Evolutionary conservation across 1,140 invertebrate species (phyloP).

Genomic region (Dreissena polymorpha): DNA sequence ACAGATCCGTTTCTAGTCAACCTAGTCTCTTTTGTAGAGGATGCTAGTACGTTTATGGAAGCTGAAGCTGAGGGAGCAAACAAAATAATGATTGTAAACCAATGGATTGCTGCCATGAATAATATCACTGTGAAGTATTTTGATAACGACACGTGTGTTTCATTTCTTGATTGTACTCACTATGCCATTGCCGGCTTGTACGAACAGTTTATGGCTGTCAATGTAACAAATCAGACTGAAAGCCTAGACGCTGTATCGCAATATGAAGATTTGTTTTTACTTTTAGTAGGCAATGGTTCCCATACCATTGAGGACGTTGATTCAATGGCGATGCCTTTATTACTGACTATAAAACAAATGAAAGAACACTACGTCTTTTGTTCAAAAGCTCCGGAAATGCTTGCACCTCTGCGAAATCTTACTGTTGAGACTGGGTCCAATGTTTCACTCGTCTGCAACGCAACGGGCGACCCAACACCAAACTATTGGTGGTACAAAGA

Average conservation of each 20-base stretch:
- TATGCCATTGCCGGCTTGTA: constrained; percentile 18
- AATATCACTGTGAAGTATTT: constrained; percentile 18
- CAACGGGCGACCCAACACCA: constrained; percentile 9
- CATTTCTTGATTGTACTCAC: constrained; percentile 30
- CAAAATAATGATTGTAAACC: constrained; percentile 18
- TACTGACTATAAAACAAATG: not conserved
- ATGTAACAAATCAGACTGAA: constrained; percentile 11
- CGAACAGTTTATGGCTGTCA: constrained; percentile 19
- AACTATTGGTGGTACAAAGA: constrained; percentile 5
- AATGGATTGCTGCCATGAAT: constrained; percentile 32
- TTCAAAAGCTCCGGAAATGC: constrained; percentile 12
- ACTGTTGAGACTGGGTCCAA: constrained; percentile 5
- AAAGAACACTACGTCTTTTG: constrained; percentile 24
- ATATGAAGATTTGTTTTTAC: constrained; percentile 20
- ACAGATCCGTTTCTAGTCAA: constrained; percentile 4
- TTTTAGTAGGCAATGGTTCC: constrained; percentile 3
- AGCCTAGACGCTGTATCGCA: constrained; percentile 6
- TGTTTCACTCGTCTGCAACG: constrained; percentile 6
- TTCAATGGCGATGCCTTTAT: not conserved
- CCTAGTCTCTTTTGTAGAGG: not conserved
- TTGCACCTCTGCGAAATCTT: not conserved
- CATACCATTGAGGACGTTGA: constrained; percentile 19
- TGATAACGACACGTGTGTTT: constrained; percentile 4
- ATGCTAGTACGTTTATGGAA: not conserved
- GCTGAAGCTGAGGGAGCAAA: constrained; percentile 4